Percentiles rank a stretch among this genome's conserved stretches.
Conservation (phyloP, 2,797 vertebrate genomes). For the Acipenser ruthenus region DNA sequence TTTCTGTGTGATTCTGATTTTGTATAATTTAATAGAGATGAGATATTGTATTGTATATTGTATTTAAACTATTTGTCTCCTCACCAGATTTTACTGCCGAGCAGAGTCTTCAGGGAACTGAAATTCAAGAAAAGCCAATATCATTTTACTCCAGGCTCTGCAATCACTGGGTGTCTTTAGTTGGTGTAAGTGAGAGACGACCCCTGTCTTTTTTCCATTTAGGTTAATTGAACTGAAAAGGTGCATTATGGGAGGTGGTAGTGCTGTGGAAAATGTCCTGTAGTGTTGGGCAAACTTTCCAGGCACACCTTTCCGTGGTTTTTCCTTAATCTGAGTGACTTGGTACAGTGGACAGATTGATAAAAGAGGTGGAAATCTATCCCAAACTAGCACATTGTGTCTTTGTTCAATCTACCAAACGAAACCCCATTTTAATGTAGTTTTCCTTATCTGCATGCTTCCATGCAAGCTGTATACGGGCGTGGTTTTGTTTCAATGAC, state of each 20-base stretch:
- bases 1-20: no score
- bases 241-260: neutral
- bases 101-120: conserved; percentile 56
- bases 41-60: no score
- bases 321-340: neutral
- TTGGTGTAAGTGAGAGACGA: conserved; percentile 66
- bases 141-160: conserved; percentile 68
- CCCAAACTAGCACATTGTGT: neutral
- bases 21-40: no score
- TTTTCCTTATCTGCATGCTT: no score
- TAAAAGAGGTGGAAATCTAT: neutral
- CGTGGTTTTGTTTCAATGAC: no score
- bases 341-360: neutral
- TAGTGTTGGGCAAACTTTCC: neutral
- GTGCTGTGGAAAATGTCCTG: neutral
- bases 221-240: neutral
- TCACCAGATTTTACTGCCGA: conserved; percentile 52
- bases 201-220: neutral
- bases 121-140: conserved; percentile 58
- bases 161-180: conserved; percentile 82
- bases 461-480: no score
- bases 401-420: no score
- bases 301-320: neutral
- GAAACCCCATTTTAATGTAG: no score
- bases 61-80: neutral